Percentiles rank a stretch among this genome's conserved stretches.
phyloP scores from a whole-genome alignment of 2,113 vertebrate genomes.

The Rissa tridactyla region DNA sequence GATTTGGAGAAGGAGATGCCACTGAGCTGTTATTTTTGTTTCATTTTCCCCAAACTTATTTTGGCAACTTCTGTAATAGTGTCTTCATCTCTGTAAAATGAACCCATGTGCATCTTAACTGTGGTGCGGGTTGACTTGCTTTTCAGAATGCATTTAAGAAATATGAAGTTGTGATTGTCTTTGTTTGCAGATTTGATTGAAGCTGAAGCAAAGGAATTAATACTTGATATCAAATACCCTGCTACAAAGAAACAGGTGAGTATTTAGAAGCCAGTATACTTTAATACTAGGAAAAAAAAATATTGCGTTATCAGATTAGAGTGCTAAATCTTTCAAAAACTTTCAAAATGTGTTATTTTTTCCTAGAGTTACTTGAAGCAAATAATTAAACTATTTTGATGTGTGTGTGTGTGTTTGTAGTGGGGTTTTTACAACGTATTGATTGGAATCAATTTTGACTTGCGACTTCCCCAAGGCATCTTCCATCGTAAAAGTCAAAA shows the following conservation, averaged over 20 bases:
- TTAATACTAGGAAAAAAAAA: background rate
- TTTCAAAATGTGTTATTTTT: background rate
- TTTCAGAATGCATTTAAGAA: background rate
- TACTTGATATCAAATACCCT: slow-evolving; percentile 96
- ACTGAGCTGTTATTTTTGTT: background rate
- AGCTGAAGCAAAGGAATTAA: slow-evolving; percentile 83
- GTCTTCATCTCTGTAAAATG: background rate
- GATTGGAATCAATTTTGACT: background rate
- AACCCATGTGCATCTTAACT: background rate
- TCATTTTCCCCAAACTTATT: background rate
- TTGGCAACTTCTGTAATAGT: background rate
- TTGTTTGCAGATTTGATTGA: slow-evolving; percentile 83
- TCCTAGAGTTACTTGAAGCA: background rate
- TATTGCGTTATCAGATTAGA: background rate
- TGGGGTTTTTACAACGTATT: background rate
- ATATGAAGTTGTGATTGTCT: background rate
- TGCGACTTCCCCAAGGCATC: background rate
- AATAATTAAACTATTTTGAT: background rate
- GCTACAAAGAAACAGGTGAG: slow-evolving; percentile 93
- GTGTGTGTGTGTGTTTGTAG: background rate
- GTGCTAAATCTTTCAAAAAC: background rate
- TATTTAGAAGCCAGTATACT: background rate
- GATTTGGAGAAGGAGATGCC: background rate
- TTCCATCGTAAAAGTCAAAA: background rate
- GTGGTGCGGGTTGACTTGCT: background rate